Conservation (phyloP, 2,113 vertebrate species). For the Larimichthys polyactis region DNA sequence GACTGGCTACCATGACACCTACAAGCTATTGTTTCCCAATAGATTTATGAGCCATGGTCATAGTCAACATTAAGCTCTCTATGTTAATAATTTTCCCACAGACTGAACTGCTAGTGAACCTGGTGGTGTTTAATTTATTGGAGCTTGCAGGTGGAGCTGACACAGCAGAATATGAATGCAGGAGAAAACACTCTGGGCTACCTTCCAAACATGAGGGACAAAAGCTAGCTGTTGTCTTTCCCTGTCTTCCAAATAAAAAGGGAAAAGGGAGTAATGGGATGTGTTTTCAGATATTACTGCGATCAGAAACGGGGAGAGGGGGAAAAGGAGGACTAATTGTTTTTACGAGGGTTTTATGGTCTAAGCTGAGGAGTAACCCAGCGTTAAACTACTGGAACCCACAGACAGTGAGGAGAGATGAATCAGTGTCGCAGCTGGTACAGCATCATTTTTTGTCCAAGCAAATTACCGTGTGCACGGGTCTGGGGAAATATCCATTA, state of each 20-base stretch:
- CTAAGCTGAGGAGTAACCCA: slow-evolving; percentile 28
- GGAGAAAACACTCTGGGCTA: slow-evolving; percentile 53
- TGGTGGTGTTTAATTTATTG: slow-evolving; percentile 65
- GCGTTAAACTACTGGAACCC: slow-evolving; percentile 27
- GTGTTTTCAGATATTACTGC: slow-evolving; percentile 24
- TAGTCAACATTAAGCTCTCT: slow-evolving; percentile 63
- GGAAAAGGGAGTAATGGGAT: not conserved
- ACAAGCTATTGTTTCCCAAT: slow-evolving; percentile 69
- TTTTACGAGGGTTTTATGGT: slow-evolving; percentile 54
- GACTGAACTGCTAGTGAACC: slow-evolving; percentile 61
- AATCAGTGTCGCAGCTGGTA: not conserved
- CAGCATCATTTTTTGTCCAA: not conserved
- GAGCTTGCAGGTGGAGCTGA: slow-evolving; percentile 68
- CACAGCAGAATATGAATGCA: slow-evolving; percentile 65
- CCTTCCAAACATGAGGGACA: slow-evolving; percentile 39
- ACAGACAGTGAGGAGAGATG: slow-evolving; percentile 8
- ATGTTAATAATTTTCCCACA: slow-evolving; percentile 63
- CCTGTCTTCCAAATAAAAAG: slow-evolving; percentile 44
- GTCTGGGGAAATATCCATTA: slow-evolving; percentile 3
- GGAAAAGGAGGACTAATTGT: slow-evolving; percentile 44
- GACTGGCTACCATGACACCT: slow-evolving; percentile 45
- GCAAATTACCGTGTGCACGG: not conserved
- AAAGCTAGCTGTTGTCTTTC: slow-evolving; percentile 17
- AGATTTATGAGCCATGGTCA: slow-evolving; percentile 67
- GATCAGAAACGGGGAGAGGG: slow-evolving; percentile 8